Evolutionary conservation across 35 echinoderm and acorn worm genomes (phyloP), one percentile per base, ranked within the genome.

Genomic region (Ptychodera flava): DNA sequence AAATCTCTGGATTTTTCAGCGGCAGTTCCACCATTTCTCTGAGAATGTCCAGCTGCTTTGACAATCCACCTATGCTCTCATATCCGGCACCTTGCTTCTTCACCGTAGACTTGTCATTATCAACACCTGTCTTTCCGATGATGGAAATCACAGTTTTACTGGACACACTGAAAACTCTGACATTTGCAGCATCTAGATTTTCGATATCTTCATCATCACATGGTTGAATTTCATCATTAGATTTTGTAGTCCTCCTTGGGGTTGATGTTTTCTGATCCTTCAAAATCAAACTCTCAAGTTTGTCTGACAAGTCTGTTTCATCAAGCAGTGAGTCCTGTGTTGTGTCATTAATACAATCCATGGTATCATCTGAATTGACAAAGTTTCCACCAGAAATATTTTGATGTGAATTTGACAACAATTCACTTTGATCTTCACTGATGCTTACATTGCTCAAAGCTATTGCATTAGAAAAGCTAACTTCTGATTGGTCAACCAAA

Each of bases 11-110:
- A 35, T 90, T 97, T 80, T 87, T 93, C 36, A 97, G 85, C 16
- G 95, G 92, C 37, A 92, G 45, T 85, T 92, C 90, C 29, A 97
- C 38, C 84, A 90, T 90, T 80, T 94, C 92, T 36, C 90, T 86
- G 32, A 97, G 84, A 31, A 81, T 38, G 38, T 94, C 93, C 77
- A 97, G 77, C 78, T 97, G 95, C 36, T 90, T 89, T 14, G 81
- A 78, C 80, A 97, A 86, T 15, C 95, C 95, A 76, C 95, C 95
- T 32, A 97, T 97, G 38, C 82, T 91, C 81, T 92, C 92, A 86
- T 90, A 97, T 6, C 32, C 31, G 1, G 1, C 29, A 28, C 33
- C 64, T 35, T 52, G 75, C 15, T 35, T 87, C 22, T 31, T 79
- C 28, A 31, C 78, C 38, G 30, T 88, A 31, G 31, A 28, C 0